Evolutionary conservation across 1,140 invertebrate species (phyloP), one percentile per base, ranked within the genome.

Genomic region (Drosophila subpulchrella): DNA sequence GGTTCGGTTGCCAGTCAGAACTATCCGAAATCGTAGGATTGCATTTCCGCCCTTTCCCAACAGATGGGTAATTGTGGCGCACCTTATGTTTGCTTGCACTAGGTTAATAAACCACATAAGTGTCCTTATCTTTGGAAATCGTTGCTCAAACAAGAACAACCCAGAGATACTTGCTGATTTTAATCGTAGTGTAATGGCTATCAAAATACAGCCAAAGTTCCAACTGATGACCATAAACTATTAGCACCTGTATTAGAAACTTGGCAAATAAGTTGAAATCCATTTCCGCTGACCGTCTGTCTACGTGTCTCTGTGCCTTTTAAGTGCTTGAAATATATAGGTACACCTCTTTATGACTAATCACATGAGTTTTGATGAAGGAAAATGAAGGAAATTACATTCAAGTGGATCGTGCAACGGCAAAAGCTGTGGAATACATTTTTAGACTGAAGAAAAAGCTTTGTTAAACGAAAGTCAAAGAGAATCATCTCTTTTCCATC

Each of bases 11-110:
- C 3, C 17, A 4, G 4, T 20, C 30, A 36, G n/a, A 53, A 13
- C 15, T 12, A 7, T 2, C 27, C 15, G 10, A 15, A 30, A 12
- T 12, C 42, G 7, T 7, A 15, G 24, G 12, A 13, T 36, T 46
- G 32, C 15, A n/a, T 10, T 20, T n/a, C 38, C 13, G 63, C 51
- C 67, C 67, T 73, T 51, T 20, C 66, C 67, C 67, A 73, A 71
- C 13, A 44, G 5, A 15, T n/a, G 11, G 4, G 6, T 46, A 36
- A 27, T 73, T 53, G 39, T 3, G 46, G 27, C 46, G 30, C 55
- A 46, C 55, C 51, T 44, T 20, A 15, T 60, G 39, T 72, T 47
- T 59, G 11, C 54, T 46, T 36, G 20, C 20, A 20, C 20, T n/a
- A n/a, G n/a, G n/a, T n/a, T n/a, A n/a, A n/a, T n/a, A n/a, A n/a